Evolutionary conservation across 2,797 vertebrate species (phyloP).

Genomic region (Onychomys leucogaster): DNA sequence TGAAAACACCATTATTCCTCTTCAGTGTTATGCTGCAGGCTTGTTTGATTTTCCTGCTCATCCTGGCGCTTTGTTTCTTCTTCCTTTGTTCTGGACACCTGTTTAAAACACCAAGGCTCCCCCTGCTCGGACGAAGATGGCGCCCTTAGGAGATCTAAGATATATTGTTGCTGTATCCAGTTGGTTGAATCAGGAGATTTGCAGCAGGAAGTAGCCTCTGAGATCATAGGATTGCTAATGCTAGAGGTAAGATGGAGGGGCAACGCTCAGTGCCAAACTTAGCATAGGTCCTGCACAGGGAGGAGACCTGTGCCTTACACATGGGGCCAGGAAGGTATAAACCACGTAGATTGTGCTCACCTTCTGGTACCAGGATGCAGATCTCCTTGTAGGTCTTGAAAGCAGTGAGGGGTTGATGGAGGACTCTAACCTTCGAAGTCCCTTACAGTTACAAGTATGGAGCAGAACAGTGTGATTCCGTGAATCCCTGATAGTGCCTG

Average conservation of each 20-base stretch:
- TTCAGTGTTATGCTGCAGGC: not conserved
- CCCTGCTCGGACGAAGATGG: slow-evolving; percentile 90
- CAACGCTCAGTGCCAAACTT: not conserved
- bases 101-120: slow-evolving; percentile 89
- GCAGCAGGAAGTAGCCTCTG: slow-evolving; percentile 92
- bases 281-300: not conserved
- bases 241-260: slow-evolving; percentile 91
- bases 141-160: slow-evolving; percentile 90
- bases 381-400: slow-evolving; percentile 35
- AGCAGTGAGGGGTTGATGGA: not conserved
- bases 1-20: not conserved
- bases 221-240: slow-evolving; percentile 97
- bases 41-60: not conserved
- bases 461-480: not conserved
- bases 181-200: slow-evolving; percentile 97
- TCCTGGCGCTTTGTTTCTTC: not conserved
- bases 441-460: not conserved
- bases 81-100: slow-evolving; percentile 42
- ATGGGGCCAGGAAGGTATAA: not conserved
- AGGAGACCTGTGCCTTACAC: not conserved
- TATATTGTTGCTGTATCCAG: slow-evolving; percentile 94
- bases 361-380: not conserved
- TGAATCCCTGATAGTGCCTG: not conserved
- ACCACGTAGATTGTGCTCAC: not conserved
- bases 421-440: not conserved